A percentile compares a stretch with the other conserved stretches of the same genome.
These are phyloP conservation scores for Chunga burmeisteri DNA, from an alignment of 2,113 vertebrate genomes.

Conservation along the genomic window DNA sequence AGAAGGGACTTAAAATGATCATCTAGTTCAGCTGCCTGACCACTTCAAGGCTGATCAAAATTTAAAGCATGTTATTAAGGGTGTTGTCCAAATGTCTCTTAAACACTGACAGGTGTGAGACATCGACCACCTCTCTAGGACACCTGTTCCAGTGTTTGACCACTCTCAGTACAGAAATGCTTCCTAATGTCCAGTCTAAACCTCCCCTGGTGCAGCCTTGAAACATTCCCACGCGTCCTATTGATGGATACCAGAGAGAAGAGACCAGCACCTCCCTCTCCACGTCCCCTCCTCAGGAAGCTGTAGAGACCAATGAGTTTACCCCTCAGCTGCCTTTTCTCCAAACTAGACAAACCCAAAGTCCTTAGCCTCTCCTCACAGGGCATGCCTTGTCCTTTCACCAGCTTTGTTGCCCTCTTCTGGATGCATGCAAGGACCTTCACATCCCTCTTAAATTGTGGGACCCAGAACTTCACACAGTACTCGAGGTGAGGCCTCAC, in stretches of 20 bases:
- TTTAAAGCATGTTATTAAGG: not conserved
- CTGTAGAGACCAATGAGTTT: not conserved
- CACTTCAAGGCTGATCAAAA: not conserved
- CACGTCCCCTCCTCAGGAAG: not conserved
- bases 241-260: not conserved
- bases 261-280: not conserved
- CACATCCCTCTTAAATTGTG: not conserved
- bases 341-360: not conserved
- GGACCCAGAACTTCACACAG: not conserved
- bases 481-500: not conserved
- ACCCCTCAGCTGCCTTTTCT: not conserved
- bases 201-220: not conserved
- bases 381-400: not conserved
- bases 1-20: accelerated
- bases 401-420: not conserved
- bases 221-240: accelerated
- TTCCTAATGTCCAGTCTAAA: not conserved
- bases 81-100: not conserved
- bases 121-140: accelerated
- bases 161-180: accelerated
- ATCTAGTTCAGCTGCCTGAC: not conserved
- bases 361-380: accelerated
- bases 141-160: not conserved
- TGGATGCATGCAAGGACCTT: not conserved
- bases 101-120: not conserved